Evolutionary conservation across 2,113 vertebrate genomes (phyloP).

Genomic region (Mesoclemmys tuberculata): DNA sequence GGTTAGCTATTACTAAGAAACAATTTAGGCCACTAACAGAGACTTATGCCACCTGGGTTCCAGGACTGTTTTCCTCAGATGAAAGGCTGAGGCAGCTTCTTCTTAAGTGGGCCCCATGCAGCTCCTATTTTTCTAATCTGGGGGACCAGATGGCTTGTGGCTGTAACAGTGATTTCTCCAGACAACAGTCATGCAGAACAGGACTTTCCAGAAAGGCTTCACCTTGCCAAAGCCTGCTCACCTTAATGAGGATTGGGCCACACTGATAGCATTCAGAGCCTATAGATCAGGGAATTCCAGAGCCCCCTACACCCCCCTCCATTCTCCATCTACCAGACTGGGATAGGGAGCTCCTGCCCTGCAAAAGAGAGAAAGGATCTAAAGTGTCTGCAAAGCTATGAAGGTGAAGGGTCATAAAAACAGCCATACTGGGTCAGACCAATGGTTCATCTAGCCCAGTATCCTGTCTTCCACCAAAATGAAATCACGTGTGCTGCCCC

Average conservation of each 20-base stretch:
- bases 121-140: background rate
- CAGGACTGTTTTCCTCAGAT: background rate
- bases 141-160: background rate
- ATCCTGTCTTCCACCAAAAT: background rate
- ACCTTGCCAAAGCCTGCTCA: too few species aligned
- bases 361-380: too few species aligned
- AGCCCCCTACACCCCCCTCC: too few species aligned
- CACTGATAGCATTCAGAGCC: background rate
- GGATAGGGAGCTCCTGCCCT: too few species aligned
- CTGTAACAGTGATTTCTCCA: background rate
- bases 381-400: background rate
- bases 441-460: background rate
- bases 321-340: too few species aligned
- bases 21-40: background rate
- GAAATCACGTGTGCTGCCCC: background rate
- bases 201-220: background rate
- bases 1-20: background rate
- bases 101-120: background rate
- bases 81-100: background rate
- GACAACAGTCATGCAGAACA: background rate
- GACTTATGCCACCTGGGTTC: background rate
- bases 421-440: background rate
- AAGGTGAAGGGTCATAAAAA: background rate
- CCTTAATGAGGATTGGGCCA: background rate
- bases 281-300: background rate